Evolutionary conservation across 2,113 vertebrate genomes (phyloP).

Genomic region (Scatophagus argus): DNA sequence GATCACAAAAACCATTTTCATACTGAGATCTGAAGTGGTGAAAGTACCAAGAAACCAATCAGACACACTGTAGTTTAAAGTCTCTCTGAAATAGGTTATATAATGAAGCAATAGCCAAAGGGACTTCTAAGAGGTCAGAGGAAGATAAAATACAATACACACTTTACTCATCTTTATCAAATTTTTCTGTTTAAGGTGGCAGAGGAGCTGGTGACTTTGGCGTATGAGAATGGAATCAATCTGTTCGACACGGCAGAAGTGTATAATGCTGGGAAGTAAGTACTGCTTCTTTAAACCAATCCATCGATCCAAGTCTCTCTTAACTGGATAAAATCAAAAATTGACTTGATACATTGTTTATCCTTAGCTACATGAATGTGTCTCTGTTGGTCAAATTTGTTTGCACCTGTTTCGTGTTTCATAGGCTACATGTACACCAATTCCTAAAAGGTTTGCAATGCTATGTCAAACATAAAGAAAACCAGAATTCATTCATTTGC

Average conservation of each 20-base stretch:
- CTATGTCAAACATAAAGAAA: too few relatives aligned
- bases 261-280: constrained; percentile 92
- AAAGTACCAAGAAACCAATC: background rate
- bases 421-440: too few relatives aligned
- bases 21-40: background rate
- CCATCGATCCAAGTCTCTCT: background rate
- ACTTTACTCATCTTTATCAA: background rate
- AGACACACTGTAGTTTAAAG: background rate
- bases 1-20: background rate
- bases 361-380: too few relatives aligned
- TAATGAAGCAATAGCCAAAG: too few relatives aligned
- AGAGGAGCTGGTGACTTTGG: constrained; percentile 93
- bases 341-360: too few relatives aligned
- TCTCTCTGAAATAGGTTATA: too few relatives aligned
- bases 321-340: background rate
- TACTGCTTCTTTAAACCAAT: constrained; percentile 37
- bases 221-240: constrained; percentile 96
- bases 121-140: background rate
- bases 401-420: too few relatives aligned
- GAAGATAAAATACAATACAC: background rate
- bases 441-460: too few relatives aligned
- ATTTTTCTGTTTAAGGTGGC: constrained; percentile 87
- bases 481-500: too few relatives aligned
- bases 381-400: too few relatives aligned
- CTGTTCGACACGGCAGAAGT: constrained; percentile 96